Evolutionary conservation across 2,113 vertebrate genomes (phyloP), one percentile per base, ranked within the genome.

Genomic region (Anas platyrhynchos): DNA sequence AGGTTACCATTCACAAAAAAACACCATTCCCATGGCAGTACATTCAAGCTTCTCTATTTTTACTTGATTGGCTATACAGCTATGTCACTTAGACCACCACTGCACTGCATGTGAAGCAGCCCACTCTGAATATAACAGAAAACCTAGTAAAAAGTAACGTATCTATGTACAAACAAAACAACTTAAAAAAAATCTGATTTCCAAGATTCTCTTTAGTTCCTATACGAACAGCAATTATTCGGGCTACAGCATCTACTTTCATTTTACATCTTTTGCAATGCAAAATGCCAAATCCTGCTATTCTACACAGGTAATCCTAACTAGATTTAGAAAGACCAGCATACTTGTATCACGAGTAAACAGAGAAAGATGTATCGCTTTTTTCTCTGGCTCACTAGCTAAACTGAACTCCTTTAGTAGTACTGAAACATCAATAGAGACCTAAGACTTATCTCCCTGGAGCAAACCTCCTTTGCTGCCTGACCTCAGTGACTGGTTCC

Each of bases 381-480:
- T 61, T 61, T 22, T 76, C 58, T 63, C 14, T 62, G 15, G 32
- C 73, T 84, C 86, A 34, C 56, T 44, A 94, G 50, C 44, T 92
- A 86, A 84, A 88, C 74, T 84, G 27, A 65, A 61, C 85, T 82
- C 68, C 34, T 83, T 86, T 75, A 80, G 48, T 61, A 93, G 59
- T 22, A 58, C 36, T 62, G 52, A 56, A 50, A 89, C 52, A 81
- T 85, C 86, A 66, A 32, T 13, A 91, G 44, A 93, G 46, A 75
- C 67, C 76, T 92, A 89, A 46, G 36, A 72, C 85, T 96, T 83
- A 87, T 44, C 88, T 96, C 93, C 88, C 95, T 94, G 67, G 87
- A 91, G 98, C 96, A 97, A 97, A 98, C 86, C 96, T 97, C 83
- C 90, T 97, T 90, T 97, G 92, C 87, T 95, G 79, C 94, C 83